phyloP scores from a whole-genome alignment of 2,113 vertebrate species.

The Megaceryle torquata region DNA sequence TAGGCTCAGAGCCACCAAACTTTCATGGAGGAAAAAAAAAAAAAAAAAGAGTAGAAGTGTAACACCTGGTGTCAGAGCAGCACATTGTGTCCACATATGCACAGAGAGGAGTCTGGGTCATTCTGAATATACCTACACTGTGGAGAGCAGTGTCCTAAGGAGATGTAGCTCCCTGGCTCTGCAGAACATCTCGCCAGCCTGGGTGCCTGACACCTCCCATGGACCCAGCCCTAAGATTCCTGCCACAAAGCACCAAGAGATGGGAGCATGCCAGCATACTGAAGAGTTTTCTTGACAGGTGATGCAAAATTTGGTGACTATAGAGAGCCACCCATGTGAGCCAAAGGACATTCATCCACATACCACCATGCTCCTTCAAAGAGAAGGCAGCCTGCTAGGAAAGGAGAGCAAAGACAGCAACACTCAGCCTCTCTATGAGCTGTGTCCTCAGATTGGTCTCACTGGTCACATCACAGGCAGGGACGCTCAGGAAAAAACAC shows the following conservation, averaged over 20 bases:
- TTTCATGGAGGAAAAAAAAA: background rate
- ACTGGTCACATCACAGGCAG: background rate
- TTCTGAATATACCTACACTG: background rate
- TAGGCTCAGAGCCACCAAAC: background rate
- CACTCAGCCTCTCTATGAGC: background rate
- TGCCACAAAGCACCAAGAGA: background rate
- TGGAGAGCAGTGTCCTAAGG: background rate
- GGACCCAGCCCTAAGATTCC: background rate
- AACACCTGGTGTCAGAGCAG: background rate
- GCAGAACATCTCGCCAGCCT: background rate
- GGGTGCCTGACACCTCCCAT: background rate
- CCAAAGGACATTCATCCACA: background rate
- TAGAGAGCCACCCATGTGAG: background rate
- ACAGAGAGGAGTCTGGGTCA: background rate
- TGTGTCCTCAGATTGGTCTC: background rate
- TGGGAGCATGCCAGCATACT: background rate
- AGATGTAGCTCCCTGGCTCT: background rate
- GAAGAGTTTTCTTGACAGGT: background rate
- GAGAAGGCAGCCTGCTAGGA: background rate
- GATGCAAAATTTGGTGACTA: no score
- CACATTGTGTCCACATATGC: background rate
- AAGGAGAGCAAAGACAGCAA: background rate
- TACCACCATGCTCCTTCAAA: rapidly evolving
- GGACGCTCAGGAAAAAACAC: background rate
- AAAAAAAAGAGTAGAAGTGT: background rate